phyloP scores from a whole-genome alignment of 2,797 vertebrate species.

The Pteropus rufus region DNA sequence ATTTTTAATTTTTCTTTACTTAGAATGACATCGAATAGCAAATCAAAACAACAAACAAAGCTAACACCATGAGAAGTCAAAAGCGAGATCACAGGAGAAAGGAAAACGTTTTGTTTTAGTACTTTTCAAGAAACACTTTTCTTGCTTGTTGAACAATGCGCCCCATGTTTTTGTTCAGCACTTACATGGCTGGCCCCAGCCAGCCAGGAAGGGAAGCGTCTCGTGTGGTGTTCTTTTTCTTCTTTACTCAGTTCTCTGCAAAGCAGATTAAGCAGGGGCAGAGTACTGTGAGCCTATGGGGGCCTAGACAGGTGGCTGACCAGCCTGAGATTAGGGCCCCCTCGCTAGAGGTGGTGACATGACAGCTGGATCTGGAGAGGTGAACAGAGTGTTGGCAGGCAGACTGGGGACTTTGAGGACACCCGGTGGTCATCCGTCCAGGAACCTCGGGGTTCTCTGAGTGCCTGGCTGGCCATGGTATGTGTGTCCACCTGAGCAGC shows the following conservation, averaged over 20 bases:
- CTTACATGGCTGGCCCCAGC: neutral
- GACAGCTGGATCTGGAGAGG: neutral
- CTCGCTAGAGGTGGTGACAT: neutral
- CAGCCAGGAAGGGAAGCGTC: neutral
- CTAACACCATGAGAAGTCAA: neutral
- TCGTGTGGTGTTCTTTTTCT: neutral
- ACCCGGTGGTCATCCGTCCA: rapidly evolving
- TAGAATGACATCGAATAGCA: neutral
- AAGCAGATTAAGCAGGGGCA: neutral
- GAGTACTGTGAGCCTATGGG: neutral
- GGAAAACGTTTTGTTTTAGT: neutral
- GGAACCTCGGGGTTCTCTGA: neutral
- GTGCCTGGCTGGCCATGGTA: neutral
- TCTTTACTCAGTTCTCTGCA: neutral
- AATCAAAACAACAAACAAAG: neutral
- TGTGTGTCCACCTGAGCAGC: rapidly evolving
- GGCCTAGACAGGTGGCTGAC: neutral
- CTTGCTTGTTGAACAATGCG: neutral
- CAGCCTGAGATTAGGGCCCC: neutral
- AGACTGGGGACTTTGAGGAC: neutral
- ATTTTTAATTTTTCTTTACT: neutral
- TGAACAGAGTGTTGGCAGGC: neutral
- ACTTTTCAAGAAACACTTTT: neutral
- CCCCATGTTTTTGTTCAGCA: neutral
- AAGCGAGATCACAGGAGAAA: neutral